Conservation (phyloP, 2,113 vertebrate species). For the Accipiter virgatus region DNA sequence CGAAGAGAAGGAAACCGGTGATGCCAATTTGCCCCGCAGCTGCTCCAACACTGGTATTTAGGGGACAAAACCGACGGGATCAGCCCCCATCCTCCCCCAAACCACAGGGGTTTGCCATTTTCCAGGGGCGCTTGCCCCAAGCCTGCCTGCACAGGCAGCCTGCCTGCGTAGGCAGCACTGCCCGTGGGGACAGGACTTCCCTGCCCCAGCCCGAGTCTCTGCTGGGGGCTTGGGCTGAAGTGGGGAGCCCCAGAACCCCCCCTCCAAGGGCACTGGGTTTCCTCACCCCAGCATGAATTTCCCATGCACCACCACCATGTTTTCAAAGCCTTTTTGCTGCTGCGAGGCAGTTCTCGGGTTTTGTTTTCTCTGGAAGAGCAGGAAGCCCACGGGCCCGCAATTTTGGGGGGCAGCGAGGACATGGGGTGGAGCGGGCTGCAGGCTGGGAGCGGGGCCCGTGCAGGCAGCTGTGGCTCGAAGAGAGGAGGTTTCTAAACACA, state of each 20-base stretch:
- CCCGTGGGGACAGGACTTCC: background rate
- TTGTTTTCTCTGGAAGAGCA: background rate
- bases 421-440: background rate
- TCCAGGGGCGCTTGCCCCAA: fast-evolving
- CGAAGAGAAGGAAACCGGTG: background rate
- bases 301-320: fast-evolving
- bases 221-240: background rate
- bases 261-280: fast-evolving
- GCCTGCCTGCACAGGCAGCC: background rate
- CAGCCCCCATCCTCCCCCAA: fast-evolving
- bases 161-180: background rate
- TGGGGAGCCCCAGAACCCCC: no score
- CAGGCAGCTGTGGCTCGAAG: background rate
- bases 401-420: background rate
- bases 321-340: background rate
- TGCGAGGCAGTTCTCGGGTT: background rate
- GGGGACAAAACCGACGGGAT: background rate
- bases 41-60: background rate
- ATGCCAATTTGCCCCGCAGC: fast-evolving
- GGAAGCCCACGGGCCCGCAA: fast-evolving
- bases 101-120: fast-evolving
- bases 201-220: background rate
- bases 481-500: background rate
- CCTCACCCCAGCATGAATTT: background rate
- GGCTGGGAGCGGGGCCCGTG: background rate